Evolutionary conservation across 2,797 vertebrate species (phyloP).

Genomic region (Euphonia xanthogaster): DNA sequence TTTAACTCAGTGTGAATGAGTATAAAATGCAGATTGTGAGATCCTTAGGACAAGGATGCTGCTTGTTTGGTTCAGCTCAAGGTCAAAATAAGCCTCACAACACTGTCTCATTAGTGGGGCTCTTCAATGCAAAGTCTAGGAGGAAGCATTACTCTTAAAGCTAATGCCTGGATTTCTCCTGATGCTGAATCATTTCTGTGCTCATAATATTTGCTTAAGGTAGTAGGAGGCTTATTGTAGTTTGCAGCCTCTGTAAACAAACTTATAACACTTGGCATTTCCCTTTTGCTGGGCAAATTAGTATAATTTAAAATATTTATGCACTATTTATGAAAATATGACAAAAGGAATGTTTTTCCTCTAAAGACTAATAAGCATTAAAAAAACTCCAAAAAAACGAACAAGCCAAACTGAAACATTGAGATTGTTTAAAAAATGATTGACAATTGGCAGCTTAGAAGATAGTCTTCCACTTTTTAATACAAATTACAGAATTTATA

Average conservation of each 20-base stretch:
- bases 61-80: not conserved
- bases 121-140: not conserved
- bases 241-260: not conserved
- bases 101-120: not conserved
- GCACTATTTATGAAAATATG: not conserved
- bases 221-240: not conserved
- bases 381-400: fast-evolving
- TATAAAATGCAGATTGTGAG: not conserved
- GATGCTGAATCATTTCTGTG: not conserved
- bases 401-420: not conserved
- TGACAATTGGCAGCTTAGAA: not conserved
- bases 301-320: not conserved
- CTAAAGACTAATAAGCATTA: not conserved
- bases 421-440: not conserved
- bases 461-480: not conserved
- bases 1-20: not conserved
- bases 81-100: not conserved
- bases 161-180: not conserved
- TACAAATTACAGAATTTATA: not conserved
- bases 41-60: not conserved
- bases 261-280: not conserved
- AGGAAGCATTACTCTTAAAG: not conserved
- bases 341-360: not conserved
- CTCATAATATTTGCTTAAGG: not conserved
- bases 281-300: not conserved